Percentiles rank a stretch among this genome's conserved stretches.
phyloP scores from a whole-genome alignment of 2,797 vertebrate genomes.

The Xenentodon cancila region DNA sequence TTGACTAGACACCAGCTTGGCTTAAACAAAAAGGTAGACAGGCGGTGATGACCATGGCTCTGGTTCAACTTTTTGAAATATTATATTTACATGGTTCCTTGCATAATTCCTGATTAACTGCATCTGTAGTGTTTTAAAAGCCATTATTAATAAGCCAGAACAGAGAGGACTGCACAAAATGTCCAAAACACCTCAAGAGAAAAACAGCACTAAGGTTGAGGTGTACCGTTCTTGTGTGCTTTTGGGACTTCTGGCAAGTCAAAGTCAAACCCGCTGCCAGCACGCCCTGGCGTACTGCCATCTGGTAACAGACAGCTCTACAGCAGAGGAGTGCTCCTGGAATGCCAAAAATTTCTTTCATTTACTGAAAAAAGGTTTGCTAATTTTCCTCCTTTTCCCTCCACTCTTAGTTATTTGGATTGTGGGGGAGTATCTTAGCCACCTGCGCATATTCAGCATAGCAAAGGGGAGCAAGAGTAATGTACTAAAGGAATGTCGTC shows the following conservation, averaged over 20 bases:
- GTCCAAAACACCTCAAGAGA: conserved; percentile 54
- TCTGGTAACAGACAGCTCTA: conserved; percentile 74
- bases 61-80: too few relatives aligned
- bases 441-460: conserved; percentile 81
- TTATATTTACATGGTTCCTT: too few relatives aligned
- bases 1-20: too few relatives aligned
- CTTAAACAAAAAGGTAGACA: too few relatives aligned
- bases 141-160: conserved; percentile 65
- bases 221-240: conserved; percentile 49
- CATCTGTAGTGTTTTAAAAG: conserved; percentile 57
- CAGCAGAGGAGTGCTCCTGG: conserved; percentile 68
- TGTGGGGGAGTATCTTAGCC: conserved; percentile 58
- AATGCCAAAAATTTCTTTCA: conserved; percentile 82
- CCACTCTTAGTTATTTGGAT: conserved; percentile 43
- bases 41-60: too few relatives aligned
- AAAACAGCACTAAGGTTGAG: conserved; percentile 53
- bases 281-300: conserved; percentile 59
- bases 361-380: conserved; percentile 58
- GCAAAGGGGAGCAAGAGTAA: conserved; percentile 63
- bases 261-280: conserved; percentile 61
- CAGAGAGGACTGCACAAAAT: conserved; percentile 45
- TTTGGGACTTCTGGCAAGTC: conserved; percentile 57
- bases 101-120: conserved; percentile 68
- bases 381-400: conserved; percentile 66
- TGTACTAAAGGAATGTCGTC: conserved; percentile 70